Evolutionary conservation across 2,113 vertebrate genomes (phyloP).

Genomic region (Lethenteron camtschaticum): DNA sequence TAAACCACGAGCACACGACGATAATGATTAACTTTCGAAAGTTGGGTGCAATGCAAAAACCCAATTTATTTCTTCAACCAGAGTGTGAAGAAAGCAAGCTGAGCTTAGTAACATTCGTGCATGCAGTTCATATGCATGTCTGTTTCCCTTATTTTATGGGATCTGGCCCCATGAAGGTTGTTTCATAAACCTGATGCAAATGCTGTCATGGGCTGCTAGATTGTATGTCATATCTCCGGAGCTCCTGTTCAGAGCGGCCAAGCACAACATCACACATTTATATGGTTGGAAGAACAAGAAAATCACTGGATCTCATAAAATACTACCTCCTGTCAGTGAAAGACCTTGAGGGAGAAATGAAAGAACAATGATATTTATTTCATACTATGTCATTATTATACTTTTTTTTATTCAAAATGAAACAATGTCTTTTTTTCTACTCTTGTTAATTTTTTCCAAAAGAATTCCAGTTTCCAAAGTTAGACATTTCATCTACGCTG

Average conservation of each 20-base stretch:
- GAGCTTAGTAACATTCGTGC: background rate
- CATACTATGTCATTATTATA: background rate
- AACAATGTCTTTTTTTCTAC: background rate
- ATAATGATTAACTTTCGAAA: too few species aligned
- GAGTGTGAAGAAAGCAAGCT: too few species aligned
- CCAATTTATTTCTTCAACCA: too few species aligned
- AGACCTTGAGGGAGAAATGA: constrained; percentile 4
- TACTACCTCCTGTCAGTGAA: constrained; percentile 5
- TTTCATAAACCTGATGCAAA: constrained; percentile 4
- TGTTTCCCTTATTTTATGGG: constrained; percentile 1
- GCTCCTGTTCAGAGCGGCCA: background rate
- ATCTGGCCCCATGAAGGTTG: constrained; percentile 4
- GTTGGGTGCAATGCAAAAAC: too few species aligned
- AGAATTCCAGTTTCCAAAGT: too few species aligned
- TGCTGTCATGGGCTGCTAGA: constrained; percentile 4
- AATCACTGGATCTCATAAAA: constrained; percentile 5
- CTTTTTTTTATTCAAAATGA: constrained; percentile 4
- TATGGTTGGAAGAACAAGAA: constrained; percentile 2
- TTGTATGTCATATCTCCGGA: constrained; percentile 1
- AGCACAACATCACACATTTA: constrained; percentile 6
- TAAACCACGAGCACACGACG: too few species aligned
- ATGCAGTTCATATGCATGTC: constrained; percentile 2
- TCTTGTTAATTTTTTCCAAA: too few species aligned
- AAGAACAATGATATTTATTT: constrained; percentile 4
- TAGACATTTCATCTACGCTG: too few species aligned